phyloP scores from a whole-genome alignment of 2,113 vertebrate genomes.

The Neomonachus schauinslandi region DNA sequence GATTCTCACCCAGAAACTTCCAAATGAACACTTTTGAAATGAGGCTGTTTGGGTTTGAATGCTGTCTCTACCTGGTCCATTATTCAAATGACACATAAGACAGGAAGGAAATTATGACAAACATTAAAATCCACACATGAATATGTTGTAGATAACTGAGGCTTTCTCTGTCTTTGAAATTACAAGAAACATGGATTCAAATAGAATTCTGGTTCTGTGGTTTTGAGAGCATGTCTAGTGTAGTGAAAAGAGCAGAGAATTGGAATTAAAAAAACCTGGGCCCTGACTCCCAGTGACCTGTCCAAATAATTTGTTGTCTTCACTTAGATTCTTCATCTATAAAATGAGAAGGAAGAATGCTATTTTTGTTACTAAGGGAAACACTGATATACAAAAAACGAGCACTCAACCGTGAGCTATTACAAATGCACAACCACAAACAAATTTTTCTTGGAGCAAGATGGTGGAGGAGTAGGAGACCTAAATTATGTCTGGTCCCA shows the following conservation, averaged over 20 bases:
- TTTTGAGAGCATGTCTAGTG: not conserved
- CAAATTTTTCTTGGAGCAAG: not conserved
- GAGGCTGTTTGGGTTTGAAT: not conserved
- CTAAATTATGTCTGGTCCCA: no score
- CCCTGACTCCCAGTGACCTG: not conserved
- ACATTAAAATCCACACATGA: not conserved
- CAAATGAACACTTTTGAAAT: not conserved
- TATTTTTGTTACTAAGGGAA: not conserved
- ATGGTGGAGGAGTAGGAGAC: no score
- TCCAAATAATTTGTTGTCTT: not conserved
- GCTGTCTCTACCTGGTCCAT: not conserved
- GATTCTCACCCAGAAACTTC: conserved; percentile 2
- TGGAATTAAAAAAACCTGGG: not conserved
- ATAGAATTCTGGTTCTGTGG: not conserved
- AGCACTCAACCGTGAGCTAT: not conserved
- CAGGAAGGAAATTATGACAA: not conserved
- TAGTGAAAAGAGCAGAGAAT: not conserved
- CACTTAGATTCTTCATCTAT: not conserved
- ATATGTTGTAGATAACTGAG: not conserved
- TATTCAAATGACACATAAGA: not conserved
- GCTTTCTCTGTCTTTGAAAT: conserved; percentile 11
- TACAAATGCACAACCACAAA: not conserved
- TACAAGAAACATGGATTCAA: not conserved
- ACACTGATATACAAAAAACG: not conserved
- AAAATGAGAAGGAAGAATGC: not conserved